phyloP scores from a whole-genome alignment of 2,888 invertebrate species.

The Rutpela maculata region DNA sequence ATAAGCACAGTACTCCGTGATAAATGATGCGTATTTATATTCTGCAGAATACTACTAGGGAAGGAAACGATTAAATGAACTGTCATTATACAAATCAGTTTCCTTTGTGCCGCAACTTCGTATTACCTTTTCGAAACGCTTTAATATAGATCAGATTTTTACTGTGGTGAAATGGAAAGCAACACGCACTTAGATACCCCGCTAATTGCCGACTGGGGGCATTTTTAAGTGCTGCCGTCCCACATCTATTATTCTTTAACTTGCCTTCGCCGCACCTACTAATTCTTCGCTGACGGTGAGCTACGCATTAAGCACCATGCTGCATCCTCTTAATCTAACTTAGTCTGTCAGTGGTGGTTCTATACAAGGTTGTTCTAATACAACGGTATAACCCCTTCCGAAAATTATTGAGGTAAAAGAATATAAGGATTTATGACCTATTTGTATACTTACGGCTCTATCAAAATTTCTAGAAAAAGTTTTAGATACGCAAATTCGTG shows the following conservation, averaged over 20 bases:
- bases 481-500: too few relatives aligned
- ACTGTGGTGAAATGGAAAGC: constrained; percentile 1
- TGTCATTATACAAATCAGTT: constrained; percentile 2
- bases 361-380: too few relatives aligned
- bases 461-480: too few relatives aligned
- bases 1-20: not conserved
- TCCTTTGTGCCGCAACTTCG: constrained; percentile 3
- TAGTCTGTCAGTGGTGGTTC: not conserved
- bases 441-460: too few relatives aligned
- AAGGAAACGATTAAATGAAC: constrained; percentile 2
- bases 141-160: constrained; percentile 4
- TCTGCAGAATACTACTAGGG: not conserved
- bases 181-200: constrained; percentile 7
- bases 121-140: constrained; percentile 7
- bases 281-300: not conserved
- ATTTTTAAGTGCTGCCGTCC: not conserved
- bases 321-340: not conserved
- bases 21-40: not conserved
- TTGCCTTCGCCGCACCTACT: not conserved
- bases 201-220: not conserved
- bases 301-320: not conserved
- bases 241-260: not conserved
- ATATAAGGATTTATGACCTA: too few relatives aligned
- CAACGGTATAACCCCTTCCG: too few relatives aligned
- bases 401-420: too few relatives aligned